Base-by-base conservation (phyloP, 2,888 invertebrate species). In the Selenia dentaria region DNA sequence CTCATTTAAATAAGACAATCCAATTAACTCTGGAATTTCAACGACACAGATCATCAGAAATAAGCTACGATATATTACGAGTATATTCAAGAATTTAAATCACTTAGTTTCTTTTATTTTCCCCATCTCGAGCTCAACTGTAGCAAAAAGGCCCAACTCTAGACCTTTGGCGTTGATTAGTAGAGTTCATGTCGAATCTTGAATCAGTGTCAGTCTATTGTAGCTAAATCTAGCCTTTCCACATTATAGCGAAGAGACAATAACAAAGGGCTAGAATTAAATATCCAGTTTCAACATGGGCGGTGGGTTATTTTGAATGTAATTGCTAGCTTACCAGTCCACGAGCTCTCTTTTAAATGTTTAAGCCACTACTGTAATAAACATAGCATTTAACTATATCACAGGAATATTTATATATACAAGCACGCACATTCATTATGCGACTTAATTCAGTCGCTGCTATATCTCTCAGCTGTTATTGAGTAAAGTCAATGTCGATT, bases 291-390 rank as follows among this genome's bases (percentile, higher is more conserved):
- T 48, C 70, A 43, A 56, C 66, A 58, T 72, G 74, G 64, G 74
- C 68, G 71, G 74, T 64, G 48, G 51, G 65, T 65, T 73, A 73
- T 76, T 79, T 74, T 72, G 64, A 72, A 74, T 69, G 63, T 76
- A 79, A 80, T 78, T 78, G 71, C 71, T 68, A 67, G 50, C 37
- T 11, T 52, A 51, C 57, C 8, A 6, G 38, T 3, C 62, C 57
- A 59, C 60, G 54, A 57, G 59, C 55, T 66, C 69, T 64, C 64
- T 66, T 38, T 38, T 24, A 38, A 69, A 66, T 64, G 50, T 40
- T 39, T 51, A 43, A 55, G 63, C 64, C 59, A 63, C 61, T 60
- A 51, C 57, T 59, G 62, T 62, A 57, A 58, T 65, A 67, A 64
- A 66, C 52, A 61, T 56, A 36, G 41, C 60, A 64, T 66, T 75